Conservation (phyloP, 2,113 vertebrate species). For the Notarius lentiginosus region DNA sequence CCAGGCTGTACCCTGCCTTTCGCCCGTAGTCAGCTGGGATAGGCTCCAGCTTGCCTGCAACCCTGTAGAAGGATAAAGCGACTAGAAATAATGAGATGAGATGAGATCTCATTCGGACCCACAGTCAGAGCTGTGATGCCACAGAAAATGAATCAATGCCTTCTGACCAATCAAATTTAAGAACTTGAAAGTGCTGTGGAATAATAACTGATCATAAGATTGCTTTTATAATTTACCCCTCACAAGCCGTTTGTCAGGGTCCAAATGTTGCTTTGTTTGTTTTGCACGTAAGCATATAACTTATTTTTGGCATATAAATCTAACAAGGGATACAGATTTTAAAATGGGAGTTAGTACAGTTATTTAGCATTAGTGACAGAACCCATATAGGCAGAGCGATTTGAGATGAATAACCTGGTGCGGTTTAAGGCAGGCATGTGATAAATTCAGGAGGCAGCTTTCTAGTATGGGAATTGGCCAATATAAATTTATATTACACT, state of each 20-base stretch:
- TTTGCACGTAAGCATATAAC: background rate
- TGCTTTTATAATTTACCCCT: background rate
- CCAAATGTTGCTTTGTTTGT: background rate
- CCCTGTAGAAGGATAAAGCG: no score
- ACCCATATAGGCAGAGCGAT: background rate
- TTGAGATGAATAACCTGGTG: background rate
- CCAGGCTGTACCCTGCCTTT: no score
- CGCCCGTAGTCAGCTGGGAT: no score
- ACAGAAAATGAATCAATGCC: background rate
- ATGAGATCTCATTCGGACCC: background rate
- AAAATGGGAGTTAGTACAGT: background rate
- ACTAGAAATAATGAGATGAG: no score
- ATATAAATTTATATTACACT: background rate
- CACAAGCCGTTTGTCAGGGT: no score
- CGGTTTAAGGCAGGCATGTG: background rate
- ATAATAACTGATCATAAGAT: background rate
- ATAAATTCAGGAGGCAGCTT: conserved; percentile 5
- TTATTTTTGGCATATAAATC: background rate
- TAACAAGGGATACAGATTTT: background rate
- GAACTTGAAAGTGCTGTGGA: background rate
- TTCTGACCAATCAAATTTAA: background rate
- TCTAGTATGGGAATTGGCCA: background rate
- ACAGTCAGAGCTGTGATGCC: background rate
- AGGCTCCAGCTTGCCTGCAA: no score
- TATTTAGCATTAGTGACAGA: background rate